Evolutionary conservation across 35 echinoderm and acorn worm species (phyloP).

Genomic region (Ptychodera flava): DNA sequence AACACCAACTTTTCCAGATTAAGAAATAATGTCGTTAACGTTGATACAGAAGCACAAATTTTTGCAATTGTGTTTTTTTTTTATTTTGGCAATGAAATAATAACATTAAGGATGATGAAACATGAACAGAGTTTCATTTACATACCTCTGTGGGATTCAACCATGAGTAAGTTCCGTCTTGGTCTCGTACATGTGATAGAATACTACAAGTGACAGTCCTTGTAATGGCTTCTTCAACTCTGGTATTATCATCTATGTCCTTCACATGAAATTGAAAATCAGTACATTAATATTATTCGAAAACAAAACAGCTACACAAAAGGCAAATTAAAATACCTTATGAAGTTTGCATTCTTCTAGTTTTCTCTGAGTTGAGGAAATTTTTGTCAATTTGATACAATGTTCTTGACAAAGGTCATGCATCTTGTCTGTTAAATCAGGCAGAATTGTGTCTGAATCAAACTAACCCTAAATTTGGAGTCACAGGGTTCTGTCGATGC

Average conservation of each 20-base stretch:
- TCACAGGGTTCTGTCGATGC: no score
- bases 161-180: constrained; percentile 8
- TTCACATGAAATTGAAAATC: no score
- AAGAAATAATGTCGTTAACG: no score
- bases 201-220: constrained; percentile 15
- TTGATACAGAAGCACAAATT: no score
- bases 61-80: no score
- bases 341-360: not conserved
- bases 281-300: no score
- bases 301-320: not conserved
- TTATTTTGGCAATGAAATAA: no score
- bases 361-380: not conserved
- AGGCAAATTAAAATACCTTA: not conserved
- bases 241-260: constrained; percentile 26
- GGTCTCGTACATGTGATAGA: not conserved
- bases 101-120: no score
- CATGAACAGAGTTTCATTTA: no score
- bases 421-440: not conserved
- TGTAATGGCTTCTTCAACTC: constrained; percentile 34
- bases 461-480: no score
- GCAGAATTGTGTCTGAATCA: no score
- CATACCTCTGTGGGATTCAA: constrained; percentile 48
- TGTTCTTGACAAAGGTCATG: not conserved
- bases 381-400: not conserved
- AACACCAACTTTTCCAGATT: no score